These are phyloP conservation scores for Prunella fulvescens DNA, from an alignment of 2,113 vertebrate genomes.

Conservation along the genomic window DNA sequence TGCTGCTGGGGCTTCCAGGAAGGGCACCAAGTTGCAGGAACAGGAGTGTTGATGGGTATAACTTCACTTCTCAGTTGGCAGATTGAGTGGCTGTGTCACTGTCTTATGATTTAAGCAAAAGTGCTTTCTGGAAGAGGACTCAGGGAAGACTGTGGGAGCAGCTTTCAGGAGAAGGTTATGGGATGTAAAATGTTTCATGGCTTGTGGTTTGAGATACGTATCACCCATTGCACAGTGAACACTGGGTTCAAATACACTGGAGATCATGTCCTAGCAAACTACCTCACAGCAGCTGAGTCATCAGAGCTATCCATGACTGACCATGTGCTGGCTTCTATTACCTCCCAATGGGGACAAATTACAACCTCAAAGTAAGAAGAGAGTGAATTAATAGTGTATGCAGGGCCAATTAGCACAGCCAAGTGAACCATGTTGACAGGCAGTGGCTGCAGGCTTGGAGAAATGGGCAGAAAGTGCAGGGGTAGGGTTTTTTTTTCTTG, in stretches of 20 bases:
- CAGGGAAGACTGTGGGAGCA: neutral
- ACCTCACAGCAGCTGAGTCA: neutral
- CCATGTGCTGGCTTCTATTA: neutral
- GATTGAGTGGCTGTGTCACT: neutral
- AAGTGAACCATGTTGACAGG: neutral
- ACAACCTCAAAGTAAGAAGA: neutral
- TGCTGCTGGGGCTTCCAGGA: neutral
- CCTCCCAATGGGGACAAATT: slow-evolving; percentile 18
- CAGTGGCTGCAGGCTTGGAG: neutral
- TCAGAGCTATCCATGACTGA: neutral
- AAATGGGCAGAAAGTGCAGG: neutral
- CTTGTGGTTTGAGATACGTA: neutral
- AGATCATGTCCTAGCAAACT: neutral
- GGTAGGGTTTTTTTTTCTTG: accelerated
- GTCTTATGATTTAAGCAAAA: neutral
- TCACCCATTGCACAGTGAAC: neutral
- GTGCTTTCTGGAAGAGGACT: neutral
- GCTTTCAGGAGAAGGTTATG: neutral
- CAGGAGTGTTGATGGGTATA: neutral
- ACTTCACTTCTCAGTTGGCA: neutral
- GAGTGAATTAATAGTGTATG: neutral
- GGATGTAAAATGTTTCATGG: neutral
- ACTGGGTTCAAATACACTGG: neutral
- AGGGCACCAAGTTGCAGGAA: neutral
- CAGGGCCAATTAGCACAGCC: neutral